Evolutionary conservation across 2,797 vertebrate species (phyloP), one percentile per base, ranked within the genome.

Genomic region (Enteromius treurensis): DNA sequence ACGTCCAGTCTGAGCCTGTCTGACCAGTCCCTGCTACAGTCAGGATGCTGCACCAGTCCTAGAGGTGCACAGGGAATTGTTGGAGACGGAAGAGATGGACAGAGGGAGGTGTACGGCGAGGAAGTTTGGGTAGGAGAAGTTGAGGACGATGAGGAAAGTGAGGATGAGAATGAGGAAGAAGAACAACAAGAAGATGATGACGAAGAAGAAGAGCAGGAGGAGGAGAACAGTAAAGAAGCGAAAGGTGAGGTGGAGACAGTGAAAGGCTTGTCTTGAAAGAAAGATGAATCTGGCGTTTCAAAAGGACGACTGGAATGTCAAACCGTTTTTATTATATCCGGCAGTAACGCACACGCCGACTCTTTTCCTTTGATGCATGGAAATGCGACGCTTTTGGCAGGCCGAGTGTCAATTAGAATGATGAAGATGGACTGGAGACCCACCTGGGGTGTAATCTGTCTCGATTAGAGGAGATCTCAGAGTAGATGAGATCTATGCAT

Each of bases 41-140:
- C 83, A 2, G 84, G 85, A 86, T 88, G 87, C 83, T 88, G 83
- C 78, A 88, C 82, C 53, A 73, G 85, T 55, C 87, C 85, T 13
- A 70, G 80, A 79, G 88, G 88, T 64, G 79, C 80, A 70, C 83
- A 83, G 6, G 77, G 74, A 26, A 83, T 74, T 26, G 74, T 67
- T 23, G 85, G 82, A 67, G 84, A 62, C 21, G 80, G 34, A 67
- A 77, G 55, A 32, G 69, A 77, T 53, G 37, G 32, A 29, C 76
- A 75, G 51, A 68, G 29, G 5, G 83, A 84, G 53, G 85, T 82
- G 4, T 83, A 83, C 7, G 40, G 70, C 51, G 76, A 53, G 47
- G 71, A 51, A 14, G 67, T 32, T 62, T 77, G 60, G 83, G 58
- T 34, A 58, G 74, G 26, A 62, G 83, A 23, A 5, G 64, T 1